Evolutionary conservation across 1,140 invertebrate genomes (phyloP), one percentile per base, ranked within the genome.

Genomic region (Nilaparvata lugens): DNA sequence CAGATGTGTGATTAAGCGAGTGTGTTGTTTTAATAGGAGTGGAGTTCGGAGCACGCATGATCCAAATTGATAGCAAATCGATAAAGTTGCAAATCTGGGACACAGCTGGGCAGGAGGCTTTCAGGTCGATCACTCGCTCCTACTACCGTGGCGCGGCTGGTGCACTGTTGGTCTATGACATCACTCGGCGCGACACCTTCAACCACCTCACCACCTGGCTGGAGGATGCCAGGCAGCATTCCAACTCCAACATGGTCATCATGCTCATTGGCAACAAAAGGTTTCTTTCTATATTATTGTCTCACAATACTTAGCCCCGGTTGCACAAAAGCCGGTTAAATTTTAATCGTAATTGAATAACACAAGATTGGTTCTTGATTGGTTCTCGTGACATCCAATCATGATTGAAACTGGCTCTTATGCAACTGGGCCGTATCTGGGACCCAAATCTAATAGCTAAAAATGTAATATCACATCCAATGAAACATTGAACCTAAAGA

Each of bases 11-110:
- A 28, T 28, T 35, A n/a, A 52, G 11, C n/a, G n/a, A n/a, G n/a
- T n/a, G n/a, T 35, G 9, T 35, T 35, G 31, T 35, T 35, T 28
- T 52, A 71, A 40, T 58, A 86, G 84, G 95, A 67, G 97, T 99
- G 40, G 97, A 99, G 76, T 99, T 99, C 83, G 97, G 97, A 63
- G 97, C 97, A 66, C 91, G 97, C 60, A 99, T 99, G 97, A 98
- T 99, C 52, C 98, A 95, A 16, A 99, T 99, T 74, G 97, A 98
- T 79, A 91, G 92, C 58, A 98, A 98, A 79, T 95, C 97, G 77
- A 97, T 98, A 64, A 98, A 98, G 80, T 78, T 98, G 53, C 96
- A 98, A 76, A 98, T 98, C 63, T 98, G 95, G 95, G 89, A 93
- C 72, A 89, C 89, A 70, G 97, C 94, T 72, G 96, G 95, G 1